Evolutionary conservation across 2,797 vertebrate genomes (phyloP), one percentile per base, ranked within the genome.

Genomic region (Pseudocheirus occidentalis): DNA sequence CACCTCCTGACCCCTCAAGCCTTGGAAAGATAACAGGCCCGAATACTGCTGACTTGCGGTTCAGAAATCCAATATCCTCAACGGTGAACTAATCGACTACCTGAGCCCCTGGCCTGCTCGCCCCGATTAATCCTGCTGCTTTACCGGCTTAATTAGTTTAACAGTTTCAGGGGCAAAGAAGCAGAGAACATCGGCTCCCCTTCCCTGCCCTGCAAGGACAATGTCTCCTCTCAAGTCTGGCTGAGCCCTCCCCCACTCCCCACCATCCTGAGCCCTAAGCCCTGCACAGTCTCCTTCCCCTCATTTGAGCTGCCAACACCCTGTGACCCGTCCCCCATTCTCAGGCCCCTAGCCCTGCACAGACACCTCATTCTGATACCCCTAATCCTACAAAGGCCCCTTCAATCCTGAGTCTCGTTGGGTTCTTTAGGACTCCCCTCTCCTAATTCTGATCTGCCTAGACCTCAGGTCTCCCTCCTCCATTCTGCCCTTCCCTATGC

Each of bases 31-130:
- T 99, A 98, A 98, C 98, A 98, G 98, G 98, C 98, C 98, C 96
- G 97, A 98, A 98, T 98, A 99, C 98, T 98, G 98, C 98, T 98
- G 98, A 98, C 98, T 99, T 98, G 98, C 98, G 98, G 98, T 98
- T 98, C 98, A 98, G 98, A 98, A 99, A 99, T 98, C 98, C 98
- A 99, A 98, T 98, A 98, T 98, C 98, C 98, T 98, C 98, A 97
- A 95, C 97, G 97, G 98, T 98, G 87, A 98, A 98, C 98, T 98
- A 98, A 99, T 98, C 98, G 98, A 98, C 98, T 98, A 98, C 98
- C 98, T 99, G 98, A 98, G 98, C 98, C 98, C 98, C 98, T 1
- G 95, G 97, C 97, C 0, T 93, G 96, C 97, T 98, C 98, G 98
- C 98, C 98, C 98, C 97, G 96, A 98, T 98, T 98, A 98, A 99